These are phyloP conservation scores for Neostethus bicornis DNA, from an alignment of 2,797 vertebrate genomes.

Conservation along the genomic window DNA sequence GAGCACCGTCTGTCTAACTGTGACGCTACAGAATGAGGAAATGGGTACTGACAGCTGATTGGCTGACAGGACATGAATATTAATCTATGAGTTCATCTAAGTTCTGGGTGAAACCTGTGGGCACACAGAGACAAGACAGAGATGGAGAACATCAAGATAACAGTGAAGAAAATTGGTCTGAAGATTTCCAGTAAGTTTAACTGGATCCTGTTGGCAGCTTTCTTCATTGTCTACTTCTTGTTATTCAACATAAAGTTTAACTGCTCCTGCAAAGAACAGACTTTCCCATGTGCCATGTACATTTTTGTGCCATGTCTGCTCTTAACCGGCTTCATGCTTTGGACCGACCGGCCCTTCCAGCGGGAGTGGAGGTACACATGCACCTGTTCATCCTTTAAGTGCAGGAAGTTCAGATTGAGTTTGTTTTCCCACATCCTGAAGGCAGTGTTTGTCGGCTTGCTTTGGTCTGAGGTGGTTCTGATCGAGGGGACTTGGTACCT, in stretches of 20 bases:
- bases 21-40: no score
- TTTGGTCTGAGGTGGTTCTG: not conserved
- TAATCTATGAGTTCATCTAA: no score
- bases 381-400: not conserved
- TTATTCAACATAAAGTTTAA: not conserved
- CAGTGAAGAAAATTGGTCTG: no score
- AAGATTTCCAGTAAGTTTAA: no score
- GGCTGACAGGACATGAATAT: no score
- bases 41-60: no score
- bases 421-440: not conserved
- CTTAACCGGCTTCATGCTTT: not conserved
- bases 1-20: no score
- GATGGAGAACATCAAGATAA: no score
- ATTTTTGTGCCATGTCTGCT: not conserved
- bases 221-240: no score
- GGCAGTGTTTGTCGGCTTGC: not conserved
- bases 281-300: not conserved
- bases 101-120: no score
- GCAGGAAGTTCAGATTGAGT: not conserved
- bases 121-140: no score
- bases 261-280: not conserved
- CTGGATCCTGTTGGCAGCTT: no score
- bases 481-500: conserved; percentile 5
- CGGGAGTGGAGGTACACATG: not conserved
- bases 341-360: fast-evolving